phyloP scores from a whole-genome alignment of 2,888 invertebrate species.

The Sussaba pulchella region DNA sequence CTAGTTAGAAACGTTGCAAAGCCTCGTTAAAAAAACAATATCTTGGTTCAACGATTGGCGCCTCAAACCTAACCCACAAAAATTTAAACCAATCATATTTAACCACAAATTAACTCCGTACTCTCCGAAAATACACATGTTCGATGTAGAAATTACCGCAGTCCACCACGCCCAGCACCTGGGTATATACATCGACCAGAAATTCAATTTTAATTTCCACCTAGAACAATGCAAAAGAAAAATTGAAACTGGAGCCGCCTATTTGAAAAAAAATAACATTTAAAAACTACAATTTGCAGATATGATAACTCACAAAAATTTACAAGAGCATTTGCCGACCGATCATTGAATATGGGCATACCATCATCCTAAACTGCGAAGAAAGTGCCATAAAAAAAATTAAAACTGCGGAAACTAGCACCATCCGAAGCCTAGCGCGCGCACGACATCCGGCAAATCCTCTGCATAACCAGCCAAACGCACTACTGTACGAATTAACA shows the following conservation, averaged over 20 bases:
- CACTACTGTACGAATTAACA: conserved; percentile 2
- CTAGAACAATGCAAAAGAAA: neutral
- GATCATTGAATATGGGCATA: neutral
- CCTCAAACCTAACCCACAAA: neutral
- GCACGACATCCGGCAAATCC: neutral
- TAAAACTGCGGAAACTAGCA: conserved; percentile 8
- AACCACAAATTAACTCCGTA: neutral
- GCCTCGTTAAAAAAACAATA: neutral
- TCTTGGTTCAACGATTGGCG: no score
- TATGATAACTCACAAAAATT: neutral
- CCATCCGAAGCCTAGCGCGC: neutral
- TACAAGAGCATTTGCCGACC: conserved; percentile 2
- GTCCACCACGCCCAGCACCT: neutral
- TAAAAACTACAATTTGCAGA: neutral
- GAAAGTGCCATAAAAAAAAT: conserved; percentile 1
- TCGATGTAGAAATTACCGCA: neutral
- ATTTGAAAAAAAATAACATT: conserved; percentile 24
- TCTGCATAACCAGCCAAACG: neutral
- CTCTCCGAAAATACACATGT: neutral
- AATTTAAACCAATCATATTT: neutral
- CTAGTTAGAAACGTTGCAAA: neutral
- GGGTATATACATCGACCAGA: neutral
- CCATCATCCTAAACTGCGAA: neutral
- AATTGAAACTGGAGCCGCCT: neutral
- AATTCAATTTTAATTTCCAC: conserved; percentile 13